Evolutionary conservation across 2,113 vertebrate species (phyloP).

Genomic region (Ellobius talpinus): DNA sequence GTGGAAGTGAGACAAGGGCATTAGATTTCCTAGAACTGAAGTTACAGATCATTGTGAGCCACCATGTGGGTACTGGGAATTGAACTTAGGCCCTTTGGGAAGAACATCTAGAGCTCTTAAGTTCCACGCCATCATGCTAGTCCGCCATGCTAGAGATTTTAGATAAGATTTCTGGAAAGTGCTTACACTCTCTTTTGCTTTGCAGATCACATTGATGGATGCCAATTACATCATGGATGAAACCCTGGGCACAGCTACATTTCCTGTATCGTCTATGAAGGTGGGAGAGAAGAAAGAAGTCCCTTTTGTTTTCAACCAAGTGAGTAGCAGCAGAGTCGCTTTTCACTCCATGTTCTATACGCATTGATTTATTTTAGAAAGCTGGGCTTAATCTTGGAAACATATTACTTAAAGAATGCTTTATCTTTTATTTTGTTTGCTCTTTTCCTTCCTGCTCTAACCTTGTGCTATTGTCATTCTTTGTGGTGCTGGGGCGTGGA

Average conservation of each 20-base stretch:
- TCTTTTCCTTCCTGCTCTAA: neutral
- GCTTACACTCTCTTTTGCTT: neutral
- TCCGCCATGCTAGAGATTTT: neutral
- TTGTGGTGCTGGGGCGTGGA: neutral
- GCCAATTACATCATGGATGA: slow-evolving; percentile 98
- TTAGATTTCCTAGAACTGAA: neutral
- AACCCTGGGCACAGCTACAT: slow-evolving; percentile 93
- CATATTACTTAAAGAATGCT: neutral
- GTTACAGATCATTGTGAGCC: neutral
- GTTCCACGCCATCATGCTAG: accelerated
- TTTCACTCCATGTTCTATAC: neutral
- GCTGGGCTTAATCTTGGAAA: neutral
- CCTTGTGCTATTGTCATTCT: neutral
- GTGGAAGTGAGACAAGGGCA: neutral
- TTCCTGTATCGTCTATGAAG: slow-evolving; percentile 90
- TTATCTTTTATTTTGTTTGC: neutral
- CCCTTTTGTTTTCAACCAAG: slow-evolving; percentile 93
- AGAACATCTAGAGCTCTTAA: neutral
- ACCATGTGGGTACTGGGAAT: too few species aligned
- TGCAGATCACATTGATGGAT: slow-evolving; percentile 97
- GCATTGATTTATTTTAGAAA: neutral
- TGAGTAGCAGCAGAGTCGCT: slow-evolving; percentile 82
- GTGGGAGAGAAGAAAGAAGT: slow-evolving; percentile 91
- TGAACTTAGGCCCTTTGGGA: neutral
- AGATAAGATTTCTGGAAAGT: neutral